phyloP scores from a whole-genome alignment of 1,140 invertebrate genomes.

The Danaus plexippus region DNA sequence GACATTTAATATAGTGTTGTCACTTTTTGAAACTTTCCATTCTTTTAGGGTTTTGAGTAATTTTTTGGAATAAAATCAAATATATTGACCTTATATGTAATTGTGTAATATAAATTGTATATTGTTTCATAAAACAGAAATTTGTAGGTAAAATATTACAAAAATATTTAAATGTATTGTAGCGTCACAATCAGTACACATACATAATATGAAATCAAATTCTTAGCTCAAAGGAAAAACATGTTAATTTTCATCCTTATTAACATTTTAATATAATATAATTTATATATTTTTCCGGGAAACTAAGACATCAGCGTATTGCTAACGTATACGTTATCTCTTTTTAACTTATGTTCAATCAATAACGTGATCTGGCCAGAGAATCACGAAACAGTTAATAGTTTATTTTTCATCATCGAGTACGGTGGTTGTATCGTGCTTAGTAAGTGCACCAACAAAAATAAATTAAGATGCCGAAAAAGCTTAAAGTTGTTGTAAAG shows the following conservation, averaged over 20 bases:
- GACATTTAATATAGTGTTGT: conserved; percentile 24
- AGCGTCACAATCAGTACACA: too few relatives aligned
- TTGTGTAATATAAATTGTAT: too few relatives aligned
- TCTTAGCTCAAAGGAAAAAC: too few relatives aligned
- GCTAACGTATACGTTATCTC: conserved; percentile 17
- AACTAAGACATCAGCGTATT: conserved; percentile 2
- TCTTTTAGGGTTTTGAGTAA: not conserved
- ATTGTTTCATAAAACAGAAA: too few relatives aligned
- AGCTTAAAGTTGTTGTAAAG: conserved; percentile 66
- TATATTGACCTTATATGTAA: too few relatives aligned
- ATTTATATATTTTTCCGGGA: conserved; percentile 10
- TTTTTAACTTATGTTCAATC: conserved; percentile 14
- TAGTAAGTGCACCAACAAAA: conserved; percentile 1
- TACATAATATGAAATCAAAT: too few relatives aligned
- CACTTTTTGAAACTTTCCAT: conserved; percentile 6
- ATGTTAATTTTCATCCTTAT: too few relatives aligned
- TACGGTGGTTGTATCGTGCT: conserved; percentile 6
- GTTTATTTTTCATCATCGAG: conserved; percentile 29
- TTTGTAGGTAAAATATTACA: too few relatives aligned
- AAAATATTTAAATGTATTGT: too few relatives aligned
- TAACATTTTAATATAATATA: not conserved
- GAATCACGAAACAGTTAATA: conserved; percentile 21
- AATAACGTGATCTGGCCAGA: conserved; percentile 14
- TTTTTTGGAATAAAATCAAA: not conserved
- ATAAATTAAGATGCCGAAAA: conserved; percentile 62